A percentile compares a stretch with the other conserved stretches of the same genome.
Conservation (phyloP, 37 sponge, comb jelly and placozoan genomes). For the Haliclona indistincta region DNA sequence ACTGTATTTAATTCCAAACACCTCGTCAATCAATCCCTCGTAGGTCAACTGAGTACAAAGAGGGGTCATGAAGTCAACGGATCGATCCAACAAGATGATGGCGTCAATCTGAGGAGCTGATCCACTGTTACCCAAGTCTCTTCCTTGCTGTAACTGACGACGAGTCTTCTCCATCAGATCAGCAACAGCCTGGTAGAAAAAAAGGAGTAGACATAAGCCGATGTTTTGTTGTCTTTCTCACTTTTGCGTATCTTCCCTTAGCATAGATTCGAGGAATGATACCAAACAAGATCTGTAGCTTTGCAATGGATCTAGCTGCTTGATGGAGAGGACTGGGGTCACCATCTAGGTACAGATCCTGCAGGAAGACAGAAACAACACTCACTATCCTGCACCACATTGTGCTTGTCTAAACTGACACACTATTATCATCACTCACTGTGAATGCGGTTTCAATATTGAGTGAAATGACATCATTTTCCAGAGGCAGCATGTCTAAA, state of each 20-base stretch:
- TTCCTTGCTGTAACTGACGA: constrained; percentile 22
- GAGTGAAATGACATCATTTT: constrained; percentile 87
- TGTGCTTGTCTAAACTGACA: not conserved
- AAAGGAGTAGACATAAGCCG: no score
- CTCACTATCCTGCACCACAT: not conserved
- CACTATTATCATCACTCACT: constrained; percentile 25
- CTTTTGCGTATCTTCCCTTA: constrained; percentile 82
- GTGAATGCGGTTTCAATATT: constrained; percentile 66
- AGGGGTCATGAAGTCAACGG: constrained; percentile 93
- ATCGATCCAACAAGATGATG: constrained; percentile 86
- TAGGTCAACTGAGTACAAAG: constrained; percentile 95
- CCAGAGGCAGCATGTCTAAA: constrained; percentile 86
- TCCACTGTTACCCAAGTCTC: constrained; percentile 34
- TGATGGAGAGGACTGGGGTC: constrained; percentile 61
- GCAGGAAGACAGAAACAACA: constrained; percentile 10
- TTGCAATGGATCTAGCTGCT: constrained; percentile 79
- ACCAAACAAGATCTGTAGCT: constrained; percentile 87
- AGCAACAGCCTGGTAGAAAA: constrained; percentile 56
- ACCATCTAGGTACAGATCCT: constrained; percentile 63
- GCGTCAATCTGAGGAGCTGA: constrained; percentile 77
- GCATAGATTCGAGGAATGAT: constrained; percentile 85
- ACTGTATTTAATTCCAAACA: constrained; percentile 86
- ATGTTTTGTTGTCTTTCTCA: no score
- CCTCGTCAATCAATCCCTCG: constrained; percentile 96
- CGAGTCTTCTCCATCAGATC: constrained; percentile 80